These are phyloP conservation scores for Lamprologus lemairii DNA, from an alignment of 2,113 vertebrate genomes.

Conservation along the genomic window DNA sequence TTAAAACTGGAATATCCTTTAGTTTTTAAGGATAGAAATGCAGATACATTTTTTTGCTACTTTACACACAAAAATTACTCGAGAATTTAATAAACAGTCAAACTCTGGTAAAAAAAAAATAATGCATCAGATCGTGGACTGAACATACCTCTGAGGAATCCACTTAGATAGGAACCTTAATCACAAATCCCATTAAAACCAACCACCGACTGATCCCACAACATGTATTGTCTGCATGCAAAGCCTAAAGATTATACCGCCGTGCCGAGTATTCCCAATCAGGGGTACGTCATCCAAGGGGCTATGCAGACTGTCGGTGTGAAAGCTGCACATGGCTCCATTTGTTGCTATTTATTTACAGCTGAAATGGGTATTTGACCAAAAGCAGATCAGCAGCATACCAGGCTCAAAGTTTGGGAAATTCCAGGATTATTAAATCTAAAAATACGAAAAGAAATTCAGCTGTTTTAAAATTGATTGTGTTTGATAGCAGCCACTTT, in stretches of 20 bases:
- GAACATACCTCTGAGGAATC: not conserved
- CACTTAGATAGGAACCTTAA: not conserved
- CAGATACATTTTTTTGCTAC: not conserved
- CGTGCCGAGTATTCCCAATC: not conserved
- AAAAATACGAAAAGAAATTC: not conserved
- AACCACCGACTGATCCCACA: not conserved
- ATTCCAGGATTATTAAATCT: not conserved
- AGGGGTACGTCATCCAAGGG: not conserved
- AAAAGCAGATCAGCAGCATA: not conserved
- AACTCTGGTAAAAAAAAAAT: not conserved
- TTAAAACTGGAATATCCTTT: not conserved
- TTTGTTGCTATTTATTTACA: not conserved
- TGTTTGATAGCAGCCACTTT: not conserved
- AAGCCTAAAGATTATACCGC: not conserved
- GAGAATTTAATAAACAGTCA: not conserved
- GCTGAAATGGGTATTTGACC: not conserved
- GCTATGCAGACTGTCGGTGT: not conserved
- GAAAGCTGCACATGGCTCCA: not conserved
- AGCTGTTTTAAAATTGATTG: not conserved
- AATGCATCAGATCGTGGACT: not conserved
- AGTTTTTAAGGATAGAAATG: not conserved
- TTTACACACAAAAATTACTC: not conserved
- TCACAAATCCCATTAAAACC: not conserved
- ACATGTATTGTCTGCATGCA: not conserved
- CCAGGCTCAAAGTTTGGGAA: not conserved